A percentile compares a stretch with the other conserved stretches of the same genome.
Evolutionary conservation across 2,888 invertebrate genomes (phyloP).

Genomic region (Plagodis dolabraria): DNA sequence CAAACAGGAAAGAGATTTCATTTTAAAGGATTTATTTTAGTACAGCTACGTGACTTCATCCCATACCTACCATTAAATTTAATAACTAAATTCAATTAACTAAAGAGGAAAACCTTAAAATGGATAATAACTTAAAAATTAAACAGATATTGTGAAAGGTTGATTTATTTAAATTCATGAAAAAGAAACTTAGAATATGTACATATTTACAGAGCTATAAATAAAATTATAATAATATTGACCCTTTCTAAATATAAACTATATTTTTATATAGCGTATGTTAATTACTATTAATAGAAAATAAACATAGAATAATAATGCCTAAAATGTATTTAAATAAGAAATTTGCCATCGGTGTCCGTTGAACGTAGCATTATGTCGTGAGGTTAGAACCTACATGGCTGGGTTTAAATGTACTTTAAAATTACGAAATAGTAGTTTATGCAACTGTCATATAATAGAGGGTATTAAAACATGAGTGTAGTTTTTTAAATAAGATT

Average conservation of each 20-base stretch:
- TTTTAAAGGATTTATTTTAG: too few species aligned
- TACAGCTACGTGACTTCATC: too few species aligned
- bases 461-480: too few species aligned
- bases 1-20: too few species aligned
- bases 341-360: too few species aligned
- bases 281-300: neutral
- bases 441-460: too few species aligned
- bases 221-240: constrained; percentile 49
- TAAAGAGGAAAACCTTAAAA: too few species aligned
- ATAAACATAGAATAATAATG: neutral
- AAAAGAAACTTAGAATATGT: constrained; percentile 55
- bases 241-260: constrained; percentile 48
- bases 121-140: neutral
- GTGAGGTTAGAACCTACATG: too few species aligned
- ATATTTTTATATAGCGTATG: constrained; percentile 2
- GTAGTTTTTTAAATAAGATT: too few species aligned
- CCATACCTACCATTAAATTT: neutral
- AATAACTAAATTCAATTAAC: neutral
- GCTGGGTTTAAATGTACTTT: too few species aligned
- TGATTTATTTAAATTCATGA: constrained; percentile 62
- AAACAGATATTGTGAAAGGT: constrained; percentile 25
- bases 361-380: too few species aligned
- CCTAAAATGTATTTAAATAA: neutral
- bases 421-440: too few species aligned
- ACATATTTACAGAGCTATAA: constrained; percentile 58